phyloP scores from a whole-genome alignment of 2,888 invertebrate genomes.

The Stenchaetothrips biformis region DNA sequence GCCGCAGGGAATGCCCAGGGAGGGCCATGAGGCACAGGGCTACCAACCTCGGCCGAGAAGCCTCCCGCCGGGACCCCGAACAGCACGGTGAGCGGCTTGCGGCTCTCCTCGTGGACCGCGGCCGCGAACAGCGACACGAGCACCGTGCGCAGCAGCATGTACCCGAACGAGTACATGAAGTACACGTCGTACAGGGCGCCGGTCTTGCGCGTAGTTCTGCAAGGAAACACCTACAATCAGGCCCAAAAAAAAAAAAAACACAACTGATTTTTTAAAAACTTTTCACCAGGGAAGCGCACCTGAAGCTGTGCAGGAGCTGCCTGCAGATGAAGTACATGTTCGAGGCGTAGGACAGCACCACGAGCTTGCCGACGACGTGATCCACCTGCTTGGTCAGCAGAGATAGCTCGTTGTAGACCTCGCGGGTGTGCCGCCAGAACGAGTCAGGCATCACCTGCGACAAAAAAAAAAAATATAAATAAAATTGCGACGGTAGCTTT shows the following conservation, averaged over 20 bases:
- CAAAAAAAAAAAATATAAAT: too few species aligned
- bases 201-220: constrained; percentile 50
- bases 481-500: too few species aligned
- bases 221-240: constrained; percentile 21
- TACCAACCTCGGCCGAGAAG: constrained; percentile 55
- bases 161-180: constrained; percentile 60
- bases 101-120: constrained; percentile 53
- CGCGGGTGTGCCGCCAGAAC: constrained; percentile 61
- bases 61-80: constrained; percentile 57
- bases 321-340: constrained; percentile 71
- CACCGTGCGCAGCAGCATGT: constrained; percentile 55
- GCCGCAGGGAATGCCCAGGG: too few species aligned
- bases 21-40: neutral
- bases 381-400: constrained; percentile 58
- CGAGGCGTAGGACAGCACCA: constrained; percentile 62
- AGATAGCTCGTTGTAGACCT: constrained; percentile 60
- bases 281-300: constrained; percentile 51
- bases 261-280: too few species aligned
- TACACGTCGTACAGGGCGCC: constrained; percentile 55
- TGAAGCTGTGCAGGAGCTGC: constrained; percentile 63
- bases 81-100: constrained; percentile 52
- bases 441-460: constrained; percentile 12
- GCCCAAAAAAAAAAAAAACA: too few species aligned
- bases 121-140: constrained; percentile 58
- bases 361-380: constrained; percentile 56